Percentiles rank a stretch among this genome's conserved stretches.
phyloP scores from a whole-genome alignment of 2,888 invertebrate species.

The Alloplasta piceator region DNA sequence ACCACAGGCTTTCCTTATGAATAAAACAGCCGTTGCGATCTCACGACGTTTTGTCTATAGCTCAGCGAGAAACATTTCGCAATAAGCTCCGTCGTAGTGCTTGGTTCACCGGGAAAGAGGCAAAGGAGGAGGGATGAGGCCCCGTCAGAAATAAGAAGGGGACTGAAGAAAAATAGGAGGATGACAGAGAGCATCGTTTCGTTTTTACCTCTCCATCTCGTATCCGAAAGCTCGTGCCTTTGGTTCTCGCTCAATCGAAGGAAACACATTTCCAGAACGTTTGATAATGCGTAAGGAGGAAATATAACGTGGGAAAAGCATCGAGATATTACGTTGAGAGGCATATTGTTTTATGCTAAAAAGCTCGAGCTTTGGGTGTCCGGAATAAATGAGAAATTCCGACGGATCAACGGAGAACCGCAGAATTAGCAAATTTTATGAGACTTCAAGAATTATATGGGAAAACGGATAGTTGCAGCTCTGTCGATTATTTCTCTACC shows the following conservation, averaged over 20 bases:
- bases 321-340: too few relatives aligned
- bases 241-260: conserved; percentile 27
- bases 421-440: too few relatives aligned
- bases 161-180: conserved; percentile 25
- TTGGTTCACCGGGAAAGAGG: conserved; percentile 16
- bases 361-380: too few relatives aligned
- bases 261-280: too few relatives aligned
- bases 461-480: too few relatives aligned
- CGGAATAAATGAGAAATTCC: too few relatives aligned
- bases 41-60: conserved; percentile 60
- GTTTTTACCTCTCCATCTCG: not conserved
- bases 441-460: too few relatives aligned
- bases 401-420: too few relatives aligned
- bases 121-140: not conserved
- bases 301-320: too few relatives aligned
- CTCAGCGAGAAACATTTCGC: conserved; percentile 58
- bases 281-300: too few relatives aligned
- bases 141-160: conserved; percentile 19
- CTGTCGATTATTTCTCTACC: too few relatives aligned
- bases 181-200: conserved; percentile 42
- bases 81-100: conserved; percentile 50
- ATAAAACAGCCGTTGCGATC: conserved; percentile 71
- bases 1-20: conserved; percentile 71
- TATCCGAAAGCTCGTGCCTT: not conserved
- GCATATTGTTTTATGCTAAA: too few relatives aligned